Evolutionary conservation across 2,888 invertebrate genomes (phyloP).

Genomic region (Papilio protenor): DNA sequence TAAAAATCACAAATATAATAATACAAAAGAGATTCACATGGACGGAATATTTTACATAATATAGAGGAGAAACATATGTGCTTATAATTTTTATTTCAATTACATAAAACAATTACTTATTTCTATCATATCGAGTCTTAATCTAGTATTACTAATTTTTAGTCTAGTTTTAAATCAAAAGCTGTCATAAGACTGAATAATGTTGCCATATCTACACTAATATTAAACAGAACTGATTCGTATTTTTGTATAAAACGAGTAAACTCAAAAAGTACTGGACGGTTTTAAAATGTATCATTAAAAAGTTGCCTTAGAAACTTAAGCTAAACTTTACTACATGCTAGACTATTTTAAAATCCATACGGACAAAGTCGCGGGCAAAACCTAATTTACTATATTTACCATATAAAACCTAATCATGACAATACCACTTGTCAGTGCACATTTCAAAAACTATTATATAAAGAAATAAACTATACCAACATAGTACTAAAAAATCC

Average conservation of each 20-base stretch:
- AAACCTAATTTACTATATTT: too few relatives aligned
- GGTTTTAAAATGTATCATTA: too few relatives aligned
- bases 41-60: constrained; percentile 45
- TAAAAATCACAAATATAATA: neutral
- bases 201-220: too few relatives aligned
- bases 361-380: too few relatives aligned
- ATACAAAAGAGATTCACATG: constrained; percentile 45
- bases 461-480: too few relatives aligned
- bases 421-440: neutral
- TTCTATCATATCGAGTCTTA: neutral
- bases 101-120: neutral
- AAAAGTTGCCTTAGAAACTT: too few relatives aligned
- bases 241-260: too few relatives aligned
- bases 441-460: neutral
- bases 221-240: too few relatives aligned
- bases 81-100: neutral
- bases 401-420: neutral
- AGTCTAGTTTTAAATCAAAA: neutral
- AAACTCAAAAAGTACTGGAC: too few relatives aligned
- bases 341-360: too few relatives aligned
- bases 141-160: neutral
- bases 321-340: too few relatives aligned
- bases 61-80: neutral
- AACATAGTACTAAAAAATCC: neutral
- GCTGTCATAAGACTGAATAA: neutral